These are phyloP conservation scores for Diabrotica virgifera DNA, from an alignment of 1,140 invertebrate species.

Conservation along the genomic window DNA sequence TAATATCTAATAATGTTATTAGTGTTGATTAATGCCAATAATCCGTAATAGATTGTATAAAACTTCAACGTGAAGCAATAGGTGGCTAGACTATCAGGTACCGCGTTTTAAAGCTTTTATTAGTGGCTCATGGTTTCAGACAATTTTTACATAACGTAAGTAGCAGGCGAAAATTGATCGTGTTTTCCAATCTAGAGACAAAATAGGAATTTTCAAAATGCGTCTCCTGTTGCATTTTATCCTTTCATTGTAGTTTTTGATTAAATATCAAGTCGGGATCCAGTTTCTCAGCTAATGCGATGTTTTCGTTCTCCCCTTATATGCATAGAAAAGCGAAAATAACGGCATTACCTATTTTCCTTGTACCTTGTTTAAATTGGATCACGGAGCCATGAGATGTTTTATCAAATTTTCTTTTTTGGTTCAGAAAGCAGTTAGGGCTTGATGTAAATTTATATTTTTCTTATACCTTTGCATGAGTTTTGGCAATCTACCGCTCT, in stretches of 20 bases:
- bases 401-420: conserved; percentile 1
- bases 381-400: conserved; percentile 5
- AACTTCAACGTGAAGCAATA: no score
- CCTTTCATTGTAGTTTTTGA: neutral
- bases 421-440: conserved; percentile 1
- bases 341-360: conserved; percentile 1
- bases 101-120: no score
- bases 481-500: neutral
- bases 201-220: no score
- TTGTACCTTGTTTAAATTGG: conserved; percentile 8
- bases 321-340: conserved; percentile 12
- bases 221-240: no score
- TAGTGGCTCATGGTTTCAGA: no score
- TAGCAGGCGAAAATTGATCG: no score
- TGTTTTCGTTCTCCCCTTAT: neutral
- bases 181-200: no score
- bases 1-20: no score
- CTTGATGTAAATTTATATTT: conserved; percentile 5
- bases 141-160: no score
- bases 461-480: neutral
- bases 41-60: no score
- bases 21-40: no score
- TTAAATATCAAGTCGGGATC: neutral
- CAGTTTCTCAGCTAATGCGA: neutral
- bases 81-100: no score